Base-by-base conservation (phyloP, 2,888 invertebrate species). In the Drosophila flavopinicola region DNA sequence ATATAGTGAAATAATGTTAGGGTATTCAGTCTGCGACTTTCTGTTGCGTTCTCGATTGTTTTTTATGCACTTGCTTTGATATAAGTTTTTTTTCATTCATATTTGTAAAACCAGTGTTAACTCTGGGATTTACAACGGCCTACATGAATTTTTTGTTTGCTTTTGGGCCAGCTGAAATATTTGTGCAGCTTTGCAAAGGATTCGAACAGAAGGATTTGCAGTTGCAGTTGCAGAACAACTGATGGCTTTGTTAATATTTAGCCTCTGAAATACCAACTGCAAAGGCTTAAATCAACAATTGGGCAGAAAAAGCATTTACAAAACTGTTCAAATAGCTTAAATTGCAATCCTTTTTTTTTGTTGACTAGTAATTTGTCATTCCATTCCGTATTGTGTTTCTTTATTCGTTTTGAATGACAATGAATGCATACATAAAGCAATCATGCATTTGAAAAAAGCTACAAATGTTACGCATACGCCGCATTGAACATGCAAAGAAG, bases 401-500 rank as follows among this genome's bases (percentile, higher is more conserved):
- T n/a, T n/a, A n/a, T n/a, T n/a, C n/a, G n/a, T n/a, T n/a, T n/a
- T n/a, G n/a, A n/a, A n/a, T n/a, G n/a, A n/a, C n/a, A n/a, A n/a
- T n/a, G n/a, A n/a, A n/a, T n/a, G n/a, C n/a, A n/a, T n/a, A n/a
- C n/a, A n/a, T n/a, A n/a, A n/a, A n/a, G n/a, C n/a, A n/a, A n/a
- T n/a, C n/a, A n/a, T 1, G 0, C 15, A 15, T 29, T 39, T 25
- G 35, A 29, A 33, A 17, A 15, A 41, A 32, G 35, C 42, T 10
- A 37, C 24, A 59, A 51, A 66, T 51, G 67, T 67, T 25, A 47
- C 37, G 39, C 47, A 63, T 54, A 63, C 70, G 65, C 51, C 35
- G 9, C 39, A 38, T 32, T 61, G 45, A 23, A 35, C 41, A 49
- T 35, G 24, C 6, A n/a, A 23, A n/a, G 24, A 48, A 13, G 1